Conservation (phyloP, 2,888 invertebrate species). For the Nipponacmea schrenckii region DNA sequence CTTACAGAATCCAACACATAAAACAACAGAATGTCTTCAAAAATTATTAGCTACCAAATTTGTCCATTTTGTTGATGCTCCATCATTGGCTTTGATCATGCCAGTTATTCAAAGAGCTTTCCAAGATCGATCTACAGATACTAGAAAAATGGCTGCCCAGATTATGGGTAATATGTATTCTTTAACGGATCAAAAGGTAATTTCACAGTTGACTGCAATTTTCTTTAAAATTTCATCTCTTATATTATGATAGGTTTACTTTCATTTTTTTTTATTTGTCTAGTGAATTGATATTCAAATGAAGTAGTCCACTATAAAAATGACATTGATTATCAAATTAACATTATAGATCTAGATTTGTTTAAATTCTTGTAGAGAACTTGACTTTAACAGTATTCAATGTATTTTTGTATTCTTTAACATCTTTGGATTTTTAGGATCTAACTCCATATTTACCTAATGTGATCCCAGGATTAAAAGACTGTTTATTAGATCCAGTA, state of each 20-base stretch:
- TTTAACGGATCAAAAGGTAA: conserved; percentile 91
- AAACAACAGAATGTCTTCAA: conserved; percentile 92
- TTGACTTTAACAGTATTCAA: too few species aligned
- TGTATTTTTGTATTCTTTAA: too few species aligned
- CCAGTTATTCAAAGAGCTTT: conserved; percentile 98
- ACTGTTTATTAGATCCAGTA: conserved; percentile 94
- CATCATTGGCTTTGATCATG: conserved; percentile 98
- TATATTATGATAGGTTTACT: background rate
- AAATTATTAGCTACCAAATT: conserved; percentile 81
- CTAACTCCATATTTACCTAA: conserved; percentile 94
- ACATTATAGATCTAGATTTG: too few species aligned
- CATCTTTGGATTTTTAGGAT: conserved; percentile 71
- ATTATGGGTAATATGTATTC: conserved; percentile 99
- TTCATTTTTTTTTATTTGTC: background rate
- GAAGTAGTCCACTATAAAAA: too few species aligned
- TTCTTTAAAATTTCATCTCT: background rate
- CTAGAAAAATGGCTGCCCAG: conserved; percentile 98
- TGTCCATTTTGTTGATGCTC: conserved; percentile 99
- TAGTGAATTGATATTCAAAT: too few species aligned
- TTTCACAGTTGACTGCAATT: background rate
- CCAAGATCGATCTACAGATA: conserved; percentile 96
- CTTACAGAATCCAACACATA: conserved; percentile 94
- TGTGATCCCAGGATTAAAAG: conserved; percentile 95
- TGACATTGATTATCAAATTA: too few species aligned
- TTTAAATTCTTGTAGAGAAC: too few species aligned